Percentiles rank a stretch among this genome's conserved stretches.
phyloP scores from a whole-genome alignment of 1,140 invertebrate species.

The Chymomyza costata region DNA sequence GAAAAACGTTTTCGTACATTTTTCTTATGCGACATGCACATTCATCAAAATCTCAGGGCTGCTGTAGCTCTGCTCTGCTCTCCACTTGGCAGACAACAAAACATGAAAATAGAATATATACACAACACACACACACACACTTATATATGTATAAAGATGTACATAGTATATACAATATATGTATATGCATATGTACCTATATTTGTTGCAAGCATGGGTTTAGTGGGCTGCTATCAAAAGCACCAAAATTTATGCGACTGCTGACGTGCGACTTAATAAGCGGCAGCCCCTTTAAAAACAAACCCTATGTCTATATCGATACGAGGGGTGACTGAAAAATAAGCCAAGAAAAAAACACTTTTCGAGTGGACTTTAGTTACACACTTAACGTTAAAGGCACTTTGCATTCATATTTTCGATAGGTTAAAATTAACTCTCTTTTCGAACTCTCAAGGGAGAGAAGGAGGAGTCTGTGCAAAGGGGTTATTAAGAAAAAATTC shows the following conservation, averaged over 20 bases:
- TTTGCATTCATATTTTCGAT: too few relatives aligned
- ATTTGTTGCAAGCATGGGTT: constrained; percentile 22
- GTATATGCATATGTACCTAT: constrained; percentile 14
- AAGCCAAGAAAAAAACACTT: too few relatives aligned
- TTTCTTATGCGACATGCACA: constrained; percentile 67
- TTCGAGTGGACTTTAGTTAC: too few relatives aligned
- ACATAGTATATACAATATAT: not conserved
- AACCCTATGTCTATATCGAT: not conserved
- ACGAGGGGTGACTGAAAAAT: too few relatives aligned
- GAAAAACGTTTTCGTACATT: constrained; percentile 67
- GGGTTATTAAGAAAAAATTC: too few relatives aligned
- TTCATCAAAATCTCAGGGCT: constrained; percentile 59
- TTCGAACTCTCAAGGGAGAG: too few relatives aligned
- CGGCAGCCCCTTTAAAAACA: constrained; percentile 6
- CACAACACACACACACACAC: constrained; percentile 11
- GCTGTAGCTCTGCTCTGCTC: too few relatives aligned
- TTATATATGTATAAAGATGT: too few relatives aligned
- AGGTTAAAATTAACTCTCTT: too few relatives aligned
- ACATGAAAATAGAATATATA: constrained; percentile 62
- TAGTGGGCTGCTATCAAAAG: not conserved
- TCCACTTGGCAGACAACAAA: constrained; percentile 10
- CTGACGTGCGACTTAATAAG: constrained; percentile 70
- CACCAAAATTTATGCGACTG: constrained; percentile 57
- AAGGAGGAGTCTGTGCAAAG: too few relatives aligned
- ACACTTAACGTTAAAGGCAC: too few relatives aligned